Conservation (phyloP, 2,797 vertebrate species). For the Steatocranus sp. region DNA sequence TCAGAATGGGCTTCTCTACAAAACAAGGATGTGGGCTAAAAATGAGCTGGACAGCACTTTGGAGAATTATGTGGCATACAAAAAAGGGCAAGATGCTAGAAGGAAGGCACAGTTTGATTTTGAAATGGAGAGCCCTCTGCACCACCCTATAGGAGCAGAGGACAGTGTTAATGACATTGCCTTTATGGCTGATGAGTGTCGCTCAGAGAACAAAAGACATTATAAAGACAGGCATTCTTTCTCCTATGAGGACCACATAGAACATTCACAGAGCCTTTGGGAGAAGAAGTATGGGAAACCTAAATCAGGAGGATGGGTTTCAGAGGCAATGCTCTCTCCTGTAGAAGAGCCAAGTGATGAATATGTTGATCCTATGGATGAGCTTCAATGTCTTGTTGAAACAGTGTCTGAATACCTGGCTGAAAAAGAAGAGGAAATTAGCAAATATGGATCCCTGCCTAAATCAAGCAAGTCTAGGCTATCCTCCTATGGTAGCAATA, state of each 20-base stretch:
- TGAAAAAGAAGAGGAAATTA: conserved; percentile 98
- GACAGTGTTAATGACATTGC: conserved; percentile 76
- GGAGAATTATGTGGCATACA: conserved; percentile 72
- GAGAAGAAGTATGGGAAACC: conserved; percentile 66
- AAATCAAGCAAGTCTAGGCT: conserved; percentile 76
- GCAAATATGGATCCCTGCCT: conserved; percentile 83
- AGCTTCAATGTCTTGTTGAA: conserved; percentile 94
- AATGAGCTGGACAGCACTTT: conserved; percentile 71
- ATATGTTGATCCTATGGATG: conserved; percentile 89
- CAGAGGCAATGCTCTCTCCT: conserved; percentile 77
- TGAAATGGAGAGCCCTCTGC: conserved; percentile 75
- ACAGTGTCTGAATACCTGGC: conserved; percentile 96
- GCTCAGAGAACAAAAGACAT: conserved; percentile 34
- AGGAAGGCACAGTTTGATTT: conserved; percentile 64
- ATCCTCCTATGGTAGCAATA: conserved; percentile 66
- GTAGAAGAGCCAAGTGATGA: conserved; percentile 83
- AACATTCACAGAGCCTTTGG: conserved; percentile 46
- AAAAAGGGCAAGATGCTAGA: conserved; percentile 65
- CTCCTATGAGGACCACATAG: conserved; percentile 40
- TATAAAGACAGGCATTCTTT: conserved; percentile 44
- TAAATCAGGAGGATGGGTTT: conserved; percentile 65
- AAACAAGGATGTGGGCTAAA: conserved; percentile 79
- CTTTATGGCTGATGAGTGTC: conserved; percentile 45
- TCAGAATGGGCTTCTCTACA: conserved; percentile 85
- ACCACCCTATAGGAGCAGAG: conserved; percentile 66